Evolutionary conservation across 2,888 invertebrate species (phyloP).

Genomic region (Strigamia maritima): DNA sequence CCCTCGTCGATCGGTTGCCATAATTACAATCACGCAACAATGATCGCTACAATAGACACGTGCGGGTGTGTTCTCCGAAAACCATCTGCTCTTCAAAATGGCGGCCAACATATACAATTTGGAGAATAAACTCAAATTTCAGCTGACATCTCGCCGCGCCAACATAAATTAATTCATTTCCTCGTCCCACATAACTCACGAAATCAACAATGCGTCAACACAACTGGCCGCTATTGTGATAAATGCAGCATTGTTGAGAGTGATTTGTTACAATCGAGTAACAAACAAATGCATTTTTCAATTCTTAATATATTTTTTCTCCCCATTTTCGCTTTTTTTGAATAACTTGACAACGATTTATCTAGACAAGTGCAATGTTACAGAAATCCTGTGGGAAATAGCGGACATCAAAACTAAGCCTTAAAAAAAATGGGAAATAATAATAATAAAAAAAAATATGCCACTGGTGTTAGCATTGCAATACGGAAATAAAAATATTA

Average conservation of each 20-base stretch:
- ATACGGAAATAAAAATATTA: conserved; percentile 5
- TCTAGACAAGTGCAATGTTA: background rate
- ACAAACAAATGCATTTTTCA: conserved; percentile 1
- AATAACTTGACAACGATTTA: background rate
- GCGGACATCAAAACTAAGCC: background rate
- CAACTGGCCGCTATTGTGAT: conserved; percentile 9
- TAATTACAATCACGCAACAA: conserved; percentile 32
- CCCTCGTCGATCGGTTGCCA: conserved; percentile 19
- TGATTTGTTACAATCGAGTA: background rate
- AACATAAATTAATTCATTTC: conserved; percentile 29
- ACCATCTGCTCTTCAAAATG: conserved; percentile 31
- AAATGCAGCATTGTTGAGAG: background rate
- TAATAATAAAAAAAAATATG: background rate
- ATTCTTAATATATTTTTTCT: background rate
- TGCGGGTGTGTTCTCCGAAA: background rate
- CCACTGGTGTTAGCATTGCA: background rate
- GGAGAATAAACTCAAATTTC: conserved; percentile 9
- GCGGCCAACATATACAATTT: background rate
- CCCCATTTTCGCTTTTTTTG: background rate
- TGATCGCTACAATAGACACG: conserved; percentile 26
- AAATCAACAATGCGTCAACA: conserved; percentile 34
- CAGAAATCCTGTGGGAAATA: background rate
- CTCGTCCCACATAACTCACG: conserved; percentile 10
- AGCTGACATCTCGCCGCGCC: background rate
- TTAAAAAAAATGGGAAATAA: background rate